phyloP scores from a whole-genome alignment of 2,797 vertebrate species.

The Limnodromus scolopaceus region DNA sequence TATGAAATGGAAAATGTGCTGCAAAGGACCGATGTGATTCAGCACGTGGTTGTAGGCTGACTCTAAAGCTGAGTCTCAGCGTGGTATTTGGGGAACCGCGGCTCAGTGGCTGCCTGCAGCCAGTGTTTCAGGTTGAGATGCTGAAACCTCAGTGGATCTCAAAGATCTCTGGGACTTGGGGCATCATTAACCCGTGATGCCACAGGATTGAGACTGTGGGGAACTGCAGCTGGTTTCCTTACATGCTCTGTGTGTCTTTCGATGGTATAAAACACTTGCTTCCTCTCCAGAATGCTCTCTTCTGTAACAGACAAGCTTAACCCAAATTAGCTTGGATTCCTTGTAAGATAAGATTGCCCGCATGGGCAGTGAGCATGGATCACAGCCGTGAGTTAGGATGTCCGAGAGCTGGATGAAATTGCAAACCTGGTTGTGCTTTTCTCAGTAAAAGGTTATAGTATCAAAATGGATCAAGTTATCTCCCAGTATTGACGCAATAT shows the following conservation, averaged over 20 bases:
- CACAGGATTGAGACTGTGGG: neutral
- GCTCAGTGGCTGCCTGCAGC: neutral
- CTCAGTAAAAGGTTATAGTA: neutral
- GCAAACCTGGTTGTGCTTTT: neutral
- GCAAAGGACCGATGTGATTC: neutral
- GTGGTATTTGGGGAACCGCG: neutral
- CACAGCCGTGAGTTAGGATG: neutral
- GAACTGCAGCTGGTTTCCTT: neutral
- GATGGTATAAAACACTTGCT: neutral
- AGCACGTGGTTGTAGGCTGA: slow-evolving; percentile 23
- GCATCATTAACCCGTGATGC: neutral
- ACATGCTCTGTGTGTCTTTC: neutral
- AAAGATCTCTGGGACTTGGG: neutral
- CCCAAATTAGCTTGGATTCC: neutral
- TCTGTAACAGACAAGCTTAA: neutral
- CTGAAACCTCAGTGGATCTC: neutral
- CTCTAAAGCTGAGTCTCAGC: neutral
- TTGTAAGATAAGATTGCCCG: neutral
- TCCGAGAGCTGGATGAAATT: neutral
- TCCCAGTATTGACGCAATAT: neutral
- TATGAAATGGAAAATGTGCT: slow-evolving; percentile 18
- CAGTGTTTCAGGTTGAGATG: neutral
- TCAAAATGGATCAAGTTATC: neutral
- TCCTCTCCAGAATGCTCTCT: neutral
- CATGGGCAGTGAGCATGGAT: neutral